Conservation (phyloP, 2,113 vertebrate species). For the Alexandromys fortis region DNA sequence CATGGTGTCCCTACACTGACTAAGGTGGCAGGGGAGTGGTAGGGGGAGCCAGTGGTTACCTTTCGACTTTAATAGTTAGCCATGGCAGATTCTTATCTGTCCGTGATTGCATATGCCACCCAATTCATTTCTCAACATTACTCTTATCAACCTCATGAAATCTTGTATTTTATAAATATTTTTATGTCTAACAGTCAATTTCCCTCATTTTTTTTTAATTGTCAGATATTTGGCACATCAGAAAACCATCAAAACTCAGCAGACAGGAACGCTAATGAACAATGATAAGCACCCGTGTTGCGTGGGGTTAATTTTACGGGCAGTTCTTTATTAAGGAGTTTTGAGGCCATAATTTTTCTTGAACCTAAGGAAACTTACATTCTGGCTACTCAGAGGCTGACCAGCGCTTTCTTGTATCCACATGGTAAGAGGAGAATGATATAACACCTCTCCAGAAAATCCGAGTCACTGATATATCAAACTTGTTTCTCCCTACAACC, state of each 20-base stretch:
- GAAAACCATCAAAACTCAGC: not conserved
- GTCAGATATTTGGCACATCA: slow-evolving; percentile 3
- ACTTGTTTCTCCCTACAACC: not conserved
- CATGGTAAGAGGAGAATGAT: not conserved
- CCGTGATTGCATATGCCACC: not conserved
- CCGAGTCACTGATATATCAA: not conserved
- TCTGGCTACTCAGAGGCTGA: not conserved
- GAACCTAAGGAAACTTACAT: not conserved
- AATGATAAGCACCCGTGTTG: not conserved
- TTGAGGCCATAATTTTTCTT: not conserved
- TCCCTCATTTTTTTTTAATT: not conserved
- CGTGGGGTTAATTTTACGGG: not conserved
- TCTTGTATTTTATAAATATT: not conserved
- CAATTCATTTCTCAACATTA: slow-evolving; percentile 1
- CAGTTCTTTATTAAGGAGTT: not conserved
- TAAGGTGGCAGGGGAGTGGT: not conserved
- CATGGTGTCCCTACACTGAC: not conserved
- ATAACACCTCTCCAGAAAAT: not conserved
- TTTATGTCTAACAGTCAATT: not conserved
- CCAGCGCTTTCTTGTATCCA: not conserved
- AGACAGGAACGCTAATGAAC: not conserved
- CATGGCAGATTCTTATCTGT: not conserved
- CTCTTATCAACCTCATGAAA: slow-evolving; percentile 14
- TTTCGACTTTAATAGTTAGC: not conserved
- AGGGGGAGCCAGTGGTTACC: not conserved